A percentile compares a stretch with the other conserved stretches of the same genome.
These are phyloP conservation scores for Sebastes steindachneri DNA, from an alignment of 2,797 vertebrate species.

Conservation along the genomic window DNA sequence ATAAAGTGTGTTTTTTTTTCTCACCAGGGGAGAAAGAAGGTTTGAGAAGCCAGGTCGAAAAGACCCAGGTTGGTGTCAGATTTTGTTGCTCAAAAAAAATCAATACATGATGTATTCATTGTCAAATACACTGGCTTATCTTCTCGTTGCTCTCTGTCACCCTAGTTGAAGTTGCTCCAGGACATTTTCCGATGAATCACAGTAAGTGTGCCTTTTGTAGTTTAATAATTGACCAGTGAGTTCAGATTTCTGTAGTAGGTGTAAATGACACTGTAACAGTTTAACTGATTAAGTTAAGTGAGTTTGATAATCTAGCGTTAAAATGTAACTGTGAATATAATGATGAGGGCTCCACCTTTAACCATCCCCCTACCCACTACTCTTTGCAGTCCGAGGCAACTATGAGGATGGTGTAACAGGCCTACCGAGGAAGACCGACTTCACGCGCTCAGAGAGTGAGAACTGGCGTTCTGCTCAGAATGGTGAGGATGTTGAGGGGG, in stretches of 20 bases:
- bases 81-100: conserved; percentile 25
- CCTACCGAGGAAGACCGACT: conserved; percentile 92
- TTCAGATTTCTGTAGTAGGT: not conserved
- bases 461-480: conserved; percentile 97
- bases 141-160: conserved; percentile 33
- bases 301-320: not conserved
- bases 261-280: not conserved
- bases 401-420: conserved; percentile 90
- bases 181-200: conserved; percentile 86
- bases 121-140: conserved; percentile 1
- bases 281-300: not conserved
- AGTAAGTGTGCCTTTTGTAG: conserved; percentile 71
- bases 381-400: conserved; percentile 88
- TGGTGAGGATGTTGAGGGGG: conserved; percentile 94
- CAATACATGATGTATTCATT: not conserved
- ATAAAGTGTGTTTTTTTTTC: not conserved
- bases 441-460: conserved; percentile 96
- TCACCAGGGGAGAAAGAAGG: conserved; percentile 92
- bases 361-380: not conserved
- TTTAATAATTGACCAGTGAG: not conserved
- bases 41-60: conserved; percentile 99
- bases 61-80: conserved; percentile 92
- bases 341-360: not conserved
- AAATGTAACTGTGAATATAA: not conserved
- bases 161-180: conserved; percentile 73